phyloP scores from a whole-genome alignment of 2,113 vertebrate species.

The Tupaia chinensis region DNA sequence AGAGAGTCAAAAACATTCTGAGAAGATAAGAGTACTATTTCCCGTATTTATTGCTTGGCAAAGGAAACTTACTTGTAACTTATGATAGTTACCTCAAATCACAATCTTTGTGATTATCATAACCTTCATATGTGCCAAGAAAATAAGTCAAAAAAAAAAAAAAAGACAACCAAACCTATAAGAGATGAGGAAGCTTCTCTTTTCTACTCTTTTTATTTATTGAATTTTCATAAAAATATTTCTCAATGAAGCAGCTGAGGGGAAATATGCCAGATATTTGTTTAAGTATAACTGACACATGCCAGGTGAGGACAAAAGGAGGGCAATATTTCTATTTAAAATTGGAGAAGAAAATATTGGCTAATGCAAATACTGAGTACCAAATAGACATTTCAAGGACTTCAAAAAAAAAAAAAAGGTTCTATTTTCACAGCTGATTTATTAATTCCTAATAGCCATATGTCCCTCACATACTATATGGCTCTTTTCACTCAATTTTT shows the following conservation, averaged over 20 bases:
- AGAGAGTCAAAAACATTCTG: not conserved
- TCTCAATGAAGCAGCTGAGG: not conserved
- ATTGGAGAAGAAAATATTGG: not conserved
- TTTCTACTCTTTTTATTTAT: not conserved
- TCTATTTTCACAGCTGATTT: not conserved
- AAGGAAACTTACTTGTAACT: slow-evolving; percentile 30
- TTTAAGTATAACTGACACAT: not conserved
- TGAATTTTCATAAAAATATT: slow-evolving; percentile 28
- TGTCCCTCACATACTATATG: not conserved
- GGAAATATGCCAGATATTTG: not conserved
- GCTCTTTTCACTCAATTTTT: not conserved
- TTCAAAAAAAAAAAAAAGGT: not conserved
- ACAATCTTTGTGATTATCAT: not conserved
- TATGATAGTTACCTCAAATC: slow-evolving; percentile 18
- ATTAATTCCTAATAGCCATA: not conserved
- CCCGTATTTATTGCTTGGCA: not conserved
- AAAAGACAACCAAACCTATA: not conserved
- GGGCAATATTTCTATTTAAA: not conserved
- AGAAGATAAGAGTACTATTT: not conserved
- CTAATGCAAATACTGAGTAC: slow-evolving; percentile 21
- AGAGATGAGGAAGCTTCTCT: not conserved
- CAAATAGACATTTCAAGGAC: not conserved
- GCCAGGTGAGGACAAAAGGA: not conserved
- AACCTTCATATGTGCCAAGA: not conserved
- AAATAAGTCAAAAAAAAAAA: not conserved